Evolutionary conservation across 64 coral and sea anemone genomes (phyloP).

Genomic region (Montipora capricornis): DNA sequence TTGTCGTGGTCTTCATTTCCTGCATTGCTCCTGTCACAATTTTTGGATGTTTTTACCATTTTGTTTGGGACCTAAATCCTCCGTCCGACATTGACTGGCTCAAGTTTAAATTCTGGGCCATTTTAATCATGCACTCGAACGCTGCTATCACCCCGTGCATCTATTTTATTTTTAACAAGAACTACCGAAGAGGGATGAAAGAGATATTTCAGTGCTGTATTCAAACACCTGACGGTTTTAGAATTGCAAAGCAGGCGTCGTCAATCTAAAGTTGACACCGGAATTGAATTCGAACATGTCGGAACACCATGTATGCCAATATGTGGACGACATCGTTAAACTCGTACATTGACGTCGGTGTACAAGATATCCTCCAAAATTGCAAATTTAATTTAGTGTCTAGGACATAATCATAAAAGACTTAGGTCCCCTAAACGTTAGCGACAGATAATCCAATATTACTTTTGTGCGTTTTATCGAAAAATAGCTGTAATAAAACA

Average conservation of each 20-base stretch:
- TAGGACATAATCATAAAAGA: too few species aligned
- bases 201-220: constrained; percentile 20
- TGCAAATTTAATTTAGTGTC: too few species aligned
- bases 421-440: too few species aligned
- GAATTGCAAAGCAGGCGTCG: not conserved
- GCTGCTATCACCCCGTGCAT: constrained; percentile 67
- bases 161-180: constrained; percentile 75
- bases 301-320: not conserved
- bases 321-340: too few species aligned
- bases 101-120: constrained; percentile 41
- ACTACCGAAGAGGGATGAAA: constrained; percentile 62
- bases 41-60: constrained; percentile 15
- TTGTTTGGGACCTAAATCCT: constrained; percentile 8
- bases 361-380: too few species aligned
- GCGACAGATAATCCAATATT: too few species aligned
- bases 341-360: too few species aligned
- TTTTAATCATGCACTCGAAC: constrained; percentile 66
- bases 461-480: too few species aligned
- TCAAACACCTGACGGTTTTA: not conserved
- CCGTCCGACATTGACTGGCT: not conserved
- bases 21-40: constrained; percentile 12
- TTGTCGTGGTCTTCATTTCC: constrained; percentile 28
- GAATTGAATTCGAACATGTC: too few species aligned
- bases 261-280: not conserved
- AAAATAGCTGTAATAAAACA: too few species aligned